phyloP scores from a whole-genome alignment of 2,797 vertebrate genomes.

The Tapirus indicus region DNA sequence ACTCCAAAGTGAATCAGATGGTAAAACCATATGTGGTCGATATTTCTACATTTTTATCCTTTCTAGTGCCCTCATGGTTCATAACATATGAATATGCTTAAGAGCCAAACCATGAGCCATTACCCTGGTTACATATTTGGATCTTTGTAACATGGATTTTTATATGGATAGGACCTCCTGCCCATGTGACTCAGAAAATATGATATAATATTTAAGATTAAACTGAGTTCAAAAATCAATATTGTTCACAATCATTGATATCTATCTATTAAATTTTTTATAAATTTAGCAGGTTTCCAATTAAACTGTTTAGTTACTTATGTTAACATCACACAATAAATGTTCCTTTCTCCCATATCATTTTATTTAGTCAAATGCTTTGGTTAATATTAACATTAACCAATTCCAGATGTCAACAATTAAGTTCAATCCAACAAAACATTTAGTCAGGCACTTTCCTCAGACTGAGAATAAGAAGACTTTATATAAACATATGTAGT shows the following conservation, averaged over 20 bases:
- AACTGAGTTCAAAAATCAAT: background rate
- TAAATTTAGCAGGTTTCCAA: background rate
- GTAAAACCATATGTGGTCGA: background rate
- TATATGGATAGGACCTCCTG: background rate
- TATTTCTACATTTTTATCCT: constrained; percentile 22
- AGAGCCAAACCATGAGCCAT: background rate
- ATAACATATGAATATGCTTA: background rate
- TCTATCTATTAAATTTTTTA: background rate
- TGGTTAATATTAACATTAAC: constrained; percentile 82
- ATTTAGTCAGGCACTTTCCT: constrained; percentile 79
- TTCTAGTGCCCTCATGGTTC: background rate
- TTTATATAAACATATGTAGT: constrained; percentile 77
- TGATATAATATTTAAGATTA: background rate
- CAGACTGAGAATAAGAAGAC: constrained; percentile 68
- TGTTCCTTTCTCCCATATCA: background rate
- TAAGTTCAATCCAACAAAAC: constrained; percentile 75
- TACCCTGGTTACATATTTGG: background rate
- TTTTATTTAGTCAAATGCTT: constrained; percentile 66
- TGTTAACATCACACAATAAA: background rate
- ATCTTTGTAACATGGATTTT: background rate
- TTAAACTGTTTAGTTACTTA: background rate
- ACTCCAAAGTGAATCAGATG: background rate
- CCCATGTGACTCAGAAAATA: background rate
- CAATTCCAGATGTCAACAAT: constrained; percentile 82
- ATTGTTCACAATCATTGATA: background rate